Evolutionary conservation across 2,797 vertebrate species (phyloP).

Genomic region (Nannoperca australis): DNA sequence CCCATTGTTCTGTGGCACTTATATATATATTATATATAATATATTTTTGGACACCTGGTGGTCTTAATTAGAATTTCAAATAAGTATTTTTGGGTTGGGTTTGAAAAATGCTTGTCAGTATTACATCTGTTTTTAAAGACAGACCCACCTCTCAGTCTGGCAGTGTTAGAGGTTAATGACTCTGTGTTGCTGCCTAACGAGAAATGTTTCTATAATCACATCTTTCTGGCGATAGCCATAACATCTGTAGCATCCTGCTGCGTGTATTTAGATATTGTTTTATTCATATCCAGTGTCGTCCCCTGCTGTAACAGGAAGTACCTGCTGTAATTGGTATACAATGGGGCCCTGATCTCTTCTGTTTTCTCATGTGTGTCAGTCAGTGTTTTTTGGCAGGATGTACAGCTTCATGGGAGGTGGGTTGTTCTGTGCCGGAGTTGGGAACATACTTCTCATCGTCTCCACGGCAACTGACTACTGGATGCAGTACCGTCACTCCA

Average conservation of each 20-base stretch:
- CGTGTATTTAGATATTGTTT: slow-evolving; percentile 50
- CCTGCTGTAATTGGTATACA: slow-evolving; percentile 45
- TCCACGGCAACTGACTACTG: slow-evolving; percentile 91
- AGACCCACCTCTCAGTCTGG: neutral
- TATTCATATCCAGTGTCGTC: slow-evolving; percentile 41
- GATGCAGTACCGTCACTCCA: slow-evolving; percentile 90
- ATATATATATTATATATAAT: no score
- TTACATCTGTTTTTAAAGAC: slow-evolving; percentile 16
- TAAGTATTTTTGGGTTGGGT: neutral
- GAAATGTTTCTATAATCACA: slow-evolving; percentile 28
- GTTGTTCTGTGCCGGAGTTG: slow-evolving; percentile 88
- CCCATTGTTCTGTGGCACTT: neutral
- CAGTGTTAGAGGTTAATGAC: slow-evolving; percentile 30
- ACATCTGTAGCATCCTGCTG: slow-evolving; percentile 27
- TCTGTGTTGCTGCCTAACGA: slow-evolving; percentile 14
- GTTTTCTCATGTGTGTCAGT: no score
- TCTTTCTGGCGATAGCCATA: neutral
- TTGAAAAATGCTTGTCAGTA: slow-evolving; percentile 15
- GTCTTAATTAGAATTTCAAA: neutral
- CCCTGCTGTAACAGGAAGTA: slow-evolving; percentile 36
- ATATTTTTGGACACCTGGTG: neutral
- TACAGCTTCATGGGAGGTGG: slow-evolving; percentile 92
- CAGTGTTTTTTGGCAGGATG: slow-evolving; percentile 79
- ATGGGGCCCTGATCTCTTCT: no score
- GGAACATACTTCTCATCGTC: slow-evolving; percentile 89